Percentiles rank a stretch among this genome's conserved stretches.
Conservation (phyloP, 2,888 invertebrate species). For the Cryptocheilus praepositus region DNA sequence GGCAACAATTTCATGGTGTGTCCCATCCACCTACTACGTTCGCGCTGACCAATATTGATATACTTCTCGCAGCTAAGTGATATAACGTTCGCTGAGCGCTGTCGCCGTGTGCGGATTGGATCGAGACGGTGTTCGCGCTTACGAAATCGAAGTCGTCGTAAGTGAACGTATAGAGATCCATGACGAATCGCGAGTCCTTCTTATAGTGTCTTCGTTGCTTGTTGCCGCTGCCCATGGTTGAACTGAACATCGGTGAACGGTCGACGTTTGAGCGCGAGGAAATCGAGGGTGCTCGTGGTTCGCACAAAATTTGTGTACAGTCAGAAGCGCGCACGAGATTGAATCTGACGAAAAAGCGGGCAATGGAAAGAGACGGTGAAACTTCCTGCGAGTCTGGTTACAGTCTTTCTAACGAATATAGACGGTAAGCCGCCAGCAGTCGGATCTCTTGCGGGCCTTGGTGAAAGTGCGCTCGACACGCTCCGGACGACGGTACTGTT, state of each 20-base stretch:
- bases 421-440: conserved; percentile 1
- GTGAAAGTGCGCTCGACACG: conserved; percentile 47
- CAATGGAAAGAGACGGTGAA: background rate
- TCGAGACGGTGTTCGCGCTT: conserved; percentile 45
- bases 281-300: too few relatives aligned
- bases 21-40: too few relatives aligned
- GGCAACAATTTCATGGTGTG: too few relatives aligned
- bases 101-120: conserved; percentile 30
- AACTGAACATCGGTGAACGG: background rate
- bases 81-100: background rate
- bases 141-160: conserved; percentile 81
- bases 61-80: too few relatives aligned
- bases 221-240: conserved; percentile 58
- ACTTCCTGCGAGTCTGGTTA: background rate
- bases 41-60: too few relatives aligned
- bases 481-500: conserved; percentile 7
- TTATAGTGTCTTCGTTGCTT: conserved; percentile 81
- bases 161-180: conserved; percentile 90
- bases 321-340: too few relatives aligned
- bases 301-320: too few relatives aligned
- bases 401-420: too few relatives aligned
- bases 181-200: conserved; percentile 88
- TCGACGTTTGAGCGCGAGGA: too few relatives aligned
- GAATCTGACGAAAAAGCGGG: too few relatives aligned
- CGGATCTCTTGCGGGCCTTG: conserved; percentile 40